Conservation (phyloP, 2,888 invertebrate species). For the Drosophila kuntzei region DNA sequence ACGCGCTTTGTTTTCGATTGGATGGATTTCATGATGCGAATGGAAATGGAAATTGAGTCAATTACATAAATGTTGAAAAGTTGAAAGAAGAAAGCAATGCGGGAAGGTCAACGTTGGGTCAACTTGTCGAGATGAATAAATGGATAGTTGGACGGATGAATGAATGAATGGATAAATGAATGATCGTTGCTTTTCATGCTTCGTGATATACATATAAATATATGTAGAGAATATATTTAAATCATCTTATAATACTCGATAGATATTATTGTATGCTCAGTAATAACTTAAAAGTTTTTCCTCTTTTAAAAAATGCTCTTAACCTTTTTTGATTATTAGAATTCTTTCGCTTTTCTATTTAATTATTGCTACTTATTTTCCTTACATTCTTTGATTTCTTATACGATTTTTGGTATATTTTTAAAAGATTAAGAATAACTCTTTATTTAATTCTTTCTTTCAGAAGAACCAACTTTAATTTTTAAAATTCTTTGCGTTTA, state of each 20-base stretch:
- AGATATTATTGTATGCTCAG: neutral
- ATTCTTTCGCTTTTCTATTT: neutral
- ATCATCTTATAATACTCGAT: neutral
- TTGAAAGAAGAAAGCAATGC: slow-evolving; percentile 25
- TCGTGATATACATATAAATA: neutral
- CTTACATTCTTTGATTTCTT: neutral
- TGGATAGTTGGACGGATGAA: neutral
- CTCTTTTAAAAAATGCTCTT: neutral
- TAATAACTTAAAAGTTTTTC: neutral
- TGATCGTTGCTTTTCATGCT: neutral
- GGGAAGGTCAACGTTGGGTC: slow-evolving; percentile 37
- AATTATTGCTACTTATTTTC: neutral
- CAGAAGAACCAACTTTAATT: neutral
- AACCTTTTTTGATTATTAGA: neutral
- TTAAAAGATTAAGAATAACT: neutral
- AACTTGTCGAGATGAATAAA: neutral
- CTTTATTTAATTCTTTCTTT: neutral
- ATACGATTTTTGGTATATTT: neutral
- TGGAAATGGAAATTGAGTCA: slow-evolving; percentile 39
- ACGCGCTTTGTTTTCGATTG: slow-evolving; percentile 26
- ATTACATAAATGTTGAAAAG: slow-evolving; percentile 17
- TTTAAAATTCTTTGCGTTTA: neutral
- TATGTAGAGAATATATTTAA: neutral
- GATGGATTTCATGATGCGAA: neutral
- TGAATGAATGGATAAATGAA: neutral